Evolutionary conservation across 2,113 vertebrate species (phyloP).

Genomic region (Coryphaenoides rupestris): DNA sequence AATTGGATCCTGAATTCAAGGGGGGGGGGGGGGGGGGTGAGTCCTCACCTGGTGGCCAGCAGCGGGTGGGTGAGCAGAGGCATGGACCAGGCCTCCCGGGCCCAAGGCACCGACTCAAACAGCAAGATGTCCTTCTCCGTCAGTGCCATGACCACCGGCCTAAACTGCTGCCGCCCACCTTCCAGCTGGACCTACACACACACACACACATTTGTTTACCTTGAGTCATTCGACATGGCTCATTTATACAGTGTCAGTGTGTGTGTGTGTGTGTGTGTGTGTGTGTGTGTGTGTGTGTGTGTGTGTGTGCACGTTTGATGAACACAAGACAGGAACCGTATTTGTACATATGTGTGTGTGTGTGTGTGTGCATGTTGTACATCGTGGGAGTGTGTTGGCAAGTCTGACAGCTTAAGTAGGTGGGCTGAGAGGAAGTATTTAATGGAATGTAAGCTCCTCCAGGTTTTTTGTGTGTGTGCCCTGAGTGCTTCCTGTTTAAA

Average conservation of each 20-base stretch:
- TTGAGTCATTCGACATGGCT: neutral
- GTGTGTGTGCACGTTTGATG: neutral
- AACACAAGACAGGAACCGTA: too few species aligned
- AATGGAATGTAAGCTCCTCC: constrained; percentile 28
- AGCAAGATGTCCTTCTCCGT: constrained; percentile 94
- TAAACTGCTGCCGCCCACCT: constrained; percentile 84
- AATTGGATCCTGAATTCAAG: too few species aligned
- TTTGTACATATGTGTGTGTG: neutral
- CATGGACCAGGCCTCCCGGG: constrained; percentile 83
- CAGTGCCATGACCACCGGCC: constrained; percentile 85
- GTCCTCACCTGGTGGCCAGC: constrained; percentile 85
- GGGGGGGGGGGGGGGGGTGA: too few species aligned
- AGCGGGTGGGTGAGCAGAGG: constrained; percentile 89
- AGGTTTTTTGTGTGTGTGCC: constrained; percentile 6
- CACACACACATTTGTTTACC: neutral
- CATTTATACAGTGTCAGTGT: neutral
- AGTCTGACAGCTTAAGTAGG: constrained; percentile 9
- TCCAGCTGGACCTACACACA: constrained; percentile 79
- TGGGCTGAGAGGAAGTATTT: constrained; percentile 45
- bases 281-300: constrained; percentile 8
- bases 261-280: neutral
- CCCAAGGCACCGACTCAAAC: constrained; percentile 91
- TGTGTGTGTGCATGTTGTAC: neutral
- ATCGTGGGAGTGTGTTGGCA: neutral
- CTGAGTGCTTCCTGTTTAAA: constrained; percentile 46